Conservation (phyloP, 2,113 vertebrate species). For the Macquaria australasica region DNA sequence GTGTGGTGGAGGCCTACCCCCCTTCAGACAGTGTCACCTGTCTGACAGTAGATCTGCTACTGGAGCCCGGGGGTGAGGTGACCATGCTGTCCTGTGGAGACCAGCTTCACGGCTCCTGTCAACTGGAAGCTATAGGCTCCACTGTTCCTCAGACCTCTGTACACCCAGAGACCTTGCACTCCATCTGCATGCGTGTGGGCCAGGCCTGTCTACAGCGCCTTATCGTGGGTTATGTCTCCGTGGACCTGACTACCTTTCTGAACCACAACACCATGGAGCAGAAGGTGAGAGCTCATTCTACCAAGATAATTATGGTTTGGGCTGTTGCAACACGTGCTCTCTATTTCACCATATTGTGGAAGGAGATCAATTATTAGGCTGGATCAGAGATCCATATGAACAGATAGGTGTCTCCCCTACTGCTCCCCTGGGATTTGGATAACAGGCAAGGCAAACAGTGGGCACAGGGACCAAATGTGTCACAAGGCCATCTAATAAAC, state of each 20-base stretch:
- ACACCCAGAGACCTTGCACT: slow-evolving; percentile 80
- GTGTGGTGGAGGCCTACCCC: slow-evolving; percentile 90
- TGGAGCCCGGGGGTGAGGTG: slow-evolving; percentile 88
- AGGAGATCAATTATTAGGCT: slow-evolving; percentile 76
- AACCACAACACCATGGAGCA: slow-evolving; percentile 84
- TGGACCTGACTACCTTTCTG: slow-evolving; percentile 90
- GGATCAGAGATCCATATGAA: slow-evolving; percentile 69
- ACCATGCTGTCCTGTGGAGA: slow-evolving; percentile 88
- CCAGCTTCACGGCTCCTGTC: slow-evolving; percentile 86
- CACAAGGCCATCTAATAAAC: slow-evolving; percentile 86
- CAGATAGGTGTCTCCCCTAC: slow-evolving; percentile 74
- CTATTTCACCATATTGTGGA: slow-evolving; percentile 59
- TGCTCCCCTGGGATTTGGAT: slow-evolving; percentile 76
- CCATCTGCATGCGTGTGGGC: slow-evolving; percentile 86
- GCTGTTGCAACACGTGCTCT: slow-evolving; percentile 31
- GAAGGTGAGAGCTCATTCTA: slow-evolving; percentile 83
- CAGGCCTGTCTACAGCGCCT: slow-evolving; percentile 82
- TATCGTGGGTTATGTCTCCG: slow-evolving; percentile 88
- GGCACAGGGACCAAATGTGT: slow-evolving; percentile 75
- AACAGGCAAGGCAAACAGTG: slow-evolving; percentile 73
- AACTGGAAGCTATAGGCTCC: slow-evolving; percentile 83
- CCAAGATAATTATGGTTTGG: slow-evolving; percentile 27
- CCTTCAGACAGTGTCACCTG: slow-evolving; percentile 86
- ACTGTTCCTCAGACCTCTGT: slow-evolving; percentile 89
- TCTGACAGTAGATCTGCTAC: slow-evolving; percentile 91